These are phyloP conservation scores for Siphamia tubifer DNA, from an alignment of 2,113 vertebrate genomes.

Conservation along the genomic window DNA sequence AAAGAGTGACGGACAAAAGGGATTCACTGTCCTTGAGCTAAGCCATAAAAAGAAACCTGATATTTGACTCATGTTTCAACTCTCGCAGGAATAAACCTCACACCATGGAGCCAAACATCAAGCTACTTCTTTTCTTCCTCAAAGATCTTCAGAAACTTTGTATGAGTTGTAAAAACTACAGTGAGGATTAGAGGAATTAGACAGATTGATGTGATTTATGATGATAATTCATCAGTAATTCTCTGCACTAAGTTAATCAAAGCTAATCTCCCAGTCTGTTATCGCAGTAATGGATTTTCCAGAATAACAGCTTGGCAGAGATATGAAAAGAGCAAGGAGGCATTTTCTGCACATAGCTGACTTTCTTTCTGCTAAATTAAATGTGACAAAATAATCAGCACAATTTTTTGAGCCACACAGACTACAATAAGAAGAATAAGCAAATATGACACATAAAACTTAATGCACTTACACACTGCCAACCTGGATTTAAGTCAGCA, in stretches of 20 bases:
- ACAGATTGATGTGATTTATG: background rate
- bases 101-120: background rate
- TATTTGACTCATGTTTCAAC: constrained; percentile 15
- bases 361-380: no score
- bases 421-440: no score
- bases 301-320: background rate
- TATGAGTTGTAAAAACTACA: background rate
- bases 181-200: background rate
- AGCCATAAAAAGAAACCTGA: background rate
- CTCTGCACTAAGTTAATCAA: background rate
- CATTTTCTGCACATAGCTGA: background rate
- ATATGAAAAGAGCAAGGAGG: background rate
- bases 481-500: no score
- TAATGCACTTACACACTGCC: no score
- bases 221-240: background rate
- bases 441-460: no score
- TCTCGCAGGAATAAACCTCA: background rate
- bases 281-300: background rate
- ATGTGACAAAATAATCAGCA: no score
- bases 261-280: background rate
- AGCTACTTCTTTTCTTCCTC: constrained; percentile 2
- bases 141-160: background rate
- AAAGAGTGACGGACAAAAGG: no score
- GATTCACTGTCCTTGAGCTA: background rate
- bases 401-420: no score